These are phyloP conservation scores for Grammomys surdaster DNA, from an alignment of 2,113 vertebrate genomes.

Conservation along the genomic window DNA sequence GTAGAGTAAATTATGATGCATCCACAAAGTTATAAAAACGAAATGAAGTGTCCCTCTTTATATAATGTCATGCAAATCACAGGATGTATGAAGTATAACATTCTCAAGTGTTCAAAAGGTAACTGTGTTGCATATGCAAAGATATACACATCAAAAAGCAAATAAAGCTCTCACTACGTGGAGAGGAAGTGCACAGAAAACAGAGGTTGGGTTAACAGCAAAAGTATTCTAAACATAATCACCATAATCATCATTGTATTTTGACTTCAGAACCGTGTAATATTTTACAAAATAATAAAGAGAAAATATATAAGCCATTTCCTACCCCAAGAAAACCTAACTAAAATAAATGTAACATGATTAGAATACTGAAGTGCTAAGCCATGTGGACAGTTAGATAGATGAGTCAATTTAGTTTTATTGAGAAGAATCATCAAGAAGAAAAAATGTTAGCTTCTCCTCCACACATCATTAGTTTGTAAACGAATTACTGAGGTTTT, in stretches of 20 bases:
- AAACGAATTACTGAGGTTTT: constrained; percentile 72
- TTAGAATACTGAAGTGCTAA: constrained; percentile 19
- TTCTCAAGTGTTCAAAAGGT: not conserved
- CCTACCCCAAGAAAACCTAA: not conserved
- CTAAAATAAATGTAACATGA: constrained; percentile 12
- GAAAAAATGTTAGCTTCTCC: constrained; percentile 53
- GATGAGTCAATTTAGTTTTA: constrained; percentile 54
- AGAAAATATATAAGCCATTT: not conserved
- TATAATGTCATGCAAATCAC: not conserved
- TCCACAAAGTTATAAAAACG: not conserved
- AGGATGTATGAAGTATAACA: not conserved
- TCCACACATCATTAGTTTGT: constrained; percentile 62
- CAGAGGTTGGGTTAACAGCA: not conserved
- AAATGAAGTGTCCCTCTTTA: not conserved
- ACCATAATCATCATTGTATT: not conserved
- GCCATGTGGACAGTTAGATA: not conserved
- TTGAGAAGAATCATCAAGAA: constrained; percentile 55
- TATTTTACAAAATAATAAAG: constrained; percentile 24
- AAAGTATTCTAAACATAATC: not conserved
- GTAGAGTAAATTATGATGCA: not conserved
- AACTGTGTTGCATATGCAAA: not conserved
- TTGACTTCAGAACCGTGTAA: not conserved
- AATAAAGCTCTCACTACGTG: not conserved
- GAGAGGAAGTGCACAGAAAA: not conserved
- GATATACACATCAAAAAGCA: not conserved